Evolutionary conservation across 2,797 vertebrate species (phyloP).

Genomic region (Microtus obscurus): DNA sequence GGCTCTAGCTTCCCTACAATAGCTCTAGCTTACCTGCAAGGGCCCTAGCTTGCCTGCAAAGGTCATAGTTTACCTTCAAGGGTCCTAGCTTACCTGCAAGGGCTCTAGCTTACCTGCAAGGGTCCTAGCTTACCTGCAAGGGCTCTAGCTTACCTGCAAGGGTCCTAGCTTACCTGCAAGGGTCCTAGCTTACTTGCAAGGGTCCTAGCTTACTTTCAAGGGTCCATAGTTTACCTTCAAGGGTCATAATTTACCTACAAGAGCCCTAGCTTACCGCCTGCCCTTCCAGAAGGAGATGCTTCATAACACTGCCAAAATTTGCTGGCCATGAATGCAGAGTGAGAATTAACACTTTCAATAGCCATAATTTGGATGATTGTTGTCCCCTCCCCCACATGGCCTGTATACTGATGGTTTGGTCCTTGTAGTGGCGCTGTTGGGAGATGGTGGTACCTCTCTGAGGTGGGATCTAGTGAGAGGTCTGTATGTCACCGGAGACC

Average conservation of each 20-base stretch:
- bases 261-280: rapidly evolving
- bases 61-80: no score
- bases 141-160: no score
- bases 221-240: no score
- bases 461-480: not conserved
- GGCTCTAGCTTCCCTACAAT: not conserved
- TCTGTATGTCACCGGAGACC: not conserved
- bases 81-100: no score
- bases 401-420: not conserved
- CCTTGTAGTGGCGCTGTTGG: not conserved
- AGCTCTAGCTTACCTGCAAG: no score
- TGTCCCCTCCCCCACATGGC: no score
- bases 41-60: no score
- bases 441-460: not conserved
- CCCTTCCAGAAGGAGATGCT: not conserved
- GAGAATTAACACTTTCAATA: not conserved
- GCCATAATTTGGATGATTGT: not conserved
- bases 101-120: rapidly evolving
- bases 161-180: no score
- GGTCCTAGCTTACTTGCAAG: no score
- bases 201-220: no score
- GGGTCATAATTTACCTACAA: not conserved
- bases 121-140: not conserved
- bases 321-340: not conserved
- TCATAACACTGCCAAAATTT: not conserved